Percentiles rank a stretch among this genome's conserved stretches.
Conservation (phyloP, 2,888 invertebrate species). For the Trisateles emortualis region DNA sequence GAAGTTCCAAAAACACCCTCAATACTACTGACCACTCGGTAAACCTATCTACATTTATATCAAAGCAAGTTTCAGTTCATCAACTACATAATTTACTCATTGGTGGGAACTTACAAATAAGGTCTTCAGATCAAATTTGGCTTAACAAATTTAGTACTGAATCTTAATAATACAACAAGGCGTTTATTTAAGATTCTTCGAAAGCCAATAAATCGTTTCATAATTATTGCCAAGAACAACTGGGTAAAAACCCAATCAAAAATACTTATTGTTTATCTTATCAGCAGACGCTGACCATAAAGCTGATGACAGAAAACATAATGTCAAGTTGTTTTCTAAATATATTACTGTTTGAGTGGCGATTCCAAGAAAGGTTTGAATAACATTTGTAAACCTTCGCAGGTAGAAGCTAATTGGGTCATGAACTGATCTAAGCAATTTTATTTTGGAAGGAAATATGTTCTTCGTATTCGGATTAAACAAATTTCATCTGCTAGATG, state of each 20-base stretch:
- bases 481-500: too few relatives aligned
- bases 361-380: constrained; percentile 45
- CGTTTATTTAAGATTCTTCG: neutral
- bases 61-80: too few relatives aligned
- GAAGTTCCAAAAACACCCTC: too few relatives aligned
- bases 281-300: constrained; percentile 4
- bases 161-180: neutral
- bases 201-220: constrained; percentile 5
- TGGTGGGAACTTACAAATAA: too few relatives aligned
- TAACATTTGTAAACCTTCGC: constrained; percentile 31
- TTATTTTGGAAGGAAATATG: constrained; percentile 51
- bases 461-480: too few relatives aligned
- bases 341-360: constrained; percentile 34
- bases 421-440: constrained; percentile 40
- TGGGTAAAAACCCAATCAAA: constrained; percentile 12
- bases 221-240: constrained; percentile 25
- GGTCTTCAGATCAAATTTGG: neutral
- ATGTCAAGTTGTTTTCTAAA: constrained; percentile 53
- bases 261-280: constrained; percentile 24
- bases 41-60: too few relatives aligned
- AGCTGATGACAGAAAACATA: constrained; percentile 53
- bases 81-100: too few relatives aligned
- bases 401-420: constrained; percentile 44
- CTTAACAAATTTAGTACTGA: neutral
- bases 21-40: too few relatives aligned